A percentile compares a stretch with the other conserved stretches of the same genome.
Conservation (phyloP, 92 coral and sea anemone species). For the Ricordea florida region DNA sequence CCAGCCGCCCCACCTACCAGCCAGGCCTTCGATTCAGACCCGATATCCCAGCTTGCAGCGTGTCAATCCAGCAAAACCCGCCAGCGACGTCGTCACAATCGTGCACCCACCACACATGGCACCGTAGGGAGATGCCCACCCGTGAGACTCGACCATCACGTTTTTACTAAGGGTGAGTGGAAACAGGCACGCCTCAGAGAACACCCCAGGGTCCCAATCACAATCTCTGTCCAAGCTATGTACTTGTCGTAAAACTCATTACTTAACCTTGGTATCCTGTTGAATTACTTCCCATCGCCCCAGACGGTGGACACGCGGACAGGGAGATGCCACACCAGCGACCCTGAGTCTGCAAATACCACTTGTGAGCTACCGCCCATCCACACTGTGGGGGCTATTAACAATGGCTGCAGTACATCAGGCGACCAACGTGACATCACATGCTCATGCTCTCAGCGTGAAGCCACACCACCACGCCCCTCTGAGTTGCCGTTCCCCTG, state of each 20-base stretch:
- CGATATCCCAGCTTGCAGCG: slow-evolving; percentile 23
- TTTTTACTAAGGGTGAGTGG: slow-evolving; percentile 39
- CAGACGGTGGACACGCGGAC: neutral
- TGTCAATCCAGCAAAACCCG: neutral
- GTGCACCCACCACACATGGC: slow-evolving; percentile 2
- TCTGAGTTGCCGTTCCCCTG: too few species aligned
- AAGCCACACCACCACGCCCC: too few species aligned
- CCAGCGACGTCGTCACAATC: neutral
- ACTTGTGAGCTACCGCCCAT: too few species aligned
- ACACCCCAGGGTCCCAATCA: slow-evolving; percentile 20
- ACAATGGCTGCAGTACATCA: too few species aligned
- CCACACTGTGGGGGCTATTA: too few species aligned
- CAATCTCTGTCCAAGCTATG: slow-evolving; percentile 42
- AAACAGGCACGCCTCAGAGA: slow-evolving; percentile 25
- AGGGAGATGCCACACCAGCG: neutral
- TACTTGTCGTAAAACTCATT: slow-evolving; percentile 62
- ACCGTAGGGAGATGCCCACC: neutral
- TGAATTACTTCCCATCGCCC: slow-evolving; percentile 11
- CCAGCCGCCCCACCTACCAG: neutral
- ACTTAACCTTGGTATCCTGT: slow-evolving; percentile 54
- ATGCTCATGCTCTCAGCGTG: too few species aligned
- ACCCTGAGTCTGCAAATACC: neutral
- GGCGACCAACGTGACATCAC: too few species aligned
- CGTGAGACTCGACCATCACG: slow-evolving; percentile 20
- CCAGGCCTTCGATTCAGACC: slow-evolving; percentile 12